Evolutionary conservation across 1,140 invertebrate genomes (phyloP), one percentile per base, ranked within the genome.

Genomic region (Papilio glaucus): DNA sequence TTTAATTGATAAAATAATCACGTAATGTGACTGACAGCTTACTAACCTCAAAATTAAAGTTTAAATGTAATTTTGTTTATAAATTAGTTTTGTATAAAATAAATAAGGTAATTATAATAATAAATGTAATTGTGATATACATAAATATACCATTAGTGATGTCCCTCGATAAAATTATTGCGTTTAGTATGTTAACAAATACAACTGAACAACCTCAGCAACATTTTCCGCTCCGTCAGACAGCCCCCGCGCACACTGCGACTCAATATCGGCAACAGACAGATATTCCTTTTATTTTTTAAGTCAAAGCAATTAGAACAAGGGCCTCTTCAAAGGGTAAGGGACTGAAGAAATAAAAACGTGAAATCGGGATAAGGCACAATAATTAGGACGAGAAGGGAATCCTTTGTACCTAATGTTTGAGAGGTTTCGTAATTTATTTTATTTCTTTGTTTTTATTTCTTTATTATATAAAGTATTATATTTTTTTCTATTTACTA

Each of bases 251-350:
- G 79, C 2, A 15, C 73, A 86, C 9, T 76, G 62, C 0, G 63
- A 60, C 60, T 21, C 62, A 73, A 38, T 60, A 24, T 70, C 73
- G 73, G 79, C 71, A 75, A 81, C 71, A 77, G 80, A 80, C 74
- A 83, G 80, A 85, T 85, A 85, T 85, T 86, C 83, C 80, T 88
- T 86, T 86, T 88, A 86, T 87, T 87, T 88, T n/a, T 85, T 87
- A 84, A 85, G 82, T 76, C 81, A 81, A 84, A 89, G 88, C 86
- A 90, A 90, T 90, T 90, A 90, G 86, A 89, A 83, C 71, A 80
- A 83, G 79, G 83, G 74, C 77, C 83, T 87, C 78, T 84, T 80
- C 80, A 88, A 90, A 85, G 82, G 83, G 82, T 82, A 80, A 81
- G 80, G 80, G 77, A 62, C 76, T 75, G 71, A 85, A 73, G 76